A percentile compares a stretch with the other conserved stretches of the same genome.
phyloP scores from a whole-genome alignment of 2,113 vertebrate species.

The Chamaea fasciata region DNA sequence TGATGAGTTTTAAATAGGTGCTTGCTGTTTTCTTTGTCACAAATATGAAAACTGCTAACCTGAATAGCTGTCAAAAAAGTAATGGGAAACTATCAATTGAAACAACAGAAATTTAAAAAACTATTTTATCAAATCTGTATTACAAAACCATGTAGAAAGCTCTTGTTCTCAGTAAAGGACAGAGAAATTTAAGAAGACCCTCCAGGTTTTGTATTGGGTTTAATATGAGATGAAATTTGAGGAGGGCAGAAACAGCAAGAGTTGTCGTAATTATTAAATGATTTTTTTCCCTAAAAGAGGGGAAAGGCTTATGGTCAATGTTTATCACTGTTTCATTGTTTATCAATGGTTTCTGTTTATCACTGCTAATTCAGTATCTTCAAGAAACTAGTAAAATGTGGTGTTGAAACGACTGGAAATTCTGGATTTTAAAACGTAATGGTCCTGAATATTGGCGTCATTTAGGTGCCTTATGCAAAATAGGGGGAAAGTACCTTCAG shows the following conservation, averaged over 20 bases:
- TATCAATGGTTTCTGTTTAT: not conserved
- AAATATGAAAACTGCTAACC: not conserved
- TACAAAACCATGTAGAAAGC: not conserved
- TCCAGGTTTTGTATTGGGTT: not conserved
- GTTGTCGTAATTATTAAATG: fast-evolving
- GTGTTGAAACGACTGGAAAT: not conserved
- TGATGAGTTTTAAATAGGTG: not conserved
- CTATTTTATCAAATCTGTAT: not conserved
- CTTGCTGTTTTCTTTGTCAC: not conserved
- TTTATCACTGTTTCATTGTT: not conserved
- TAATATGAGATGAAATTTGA: not conserved
- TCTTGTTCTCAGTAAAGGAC: not conserved
- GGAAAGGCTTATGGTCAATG: fast-evolving
- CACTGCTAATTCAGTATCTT: not conserved
- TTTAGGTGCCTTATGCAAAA: not conserved
- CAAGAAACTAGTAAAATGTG: not conserved
- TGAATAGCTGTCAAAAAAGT: not conserved
- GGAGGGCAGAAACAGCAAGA: not conserved
- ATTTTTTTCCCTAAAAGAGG: not conserved
- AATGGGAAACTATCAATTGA: not conserved
- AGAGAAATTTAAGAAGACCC: not conserved
- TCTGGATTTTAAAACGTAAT: not conserved
- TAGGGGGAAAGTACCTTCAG: not conserved
- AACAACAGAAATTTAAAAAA: not conserved
- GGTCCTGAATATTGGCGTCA: not conserved